phyloP scores from a whole-genome alignment of 2,113 vertebrate species.

The Dicrurus megarhynchus region DNA sequence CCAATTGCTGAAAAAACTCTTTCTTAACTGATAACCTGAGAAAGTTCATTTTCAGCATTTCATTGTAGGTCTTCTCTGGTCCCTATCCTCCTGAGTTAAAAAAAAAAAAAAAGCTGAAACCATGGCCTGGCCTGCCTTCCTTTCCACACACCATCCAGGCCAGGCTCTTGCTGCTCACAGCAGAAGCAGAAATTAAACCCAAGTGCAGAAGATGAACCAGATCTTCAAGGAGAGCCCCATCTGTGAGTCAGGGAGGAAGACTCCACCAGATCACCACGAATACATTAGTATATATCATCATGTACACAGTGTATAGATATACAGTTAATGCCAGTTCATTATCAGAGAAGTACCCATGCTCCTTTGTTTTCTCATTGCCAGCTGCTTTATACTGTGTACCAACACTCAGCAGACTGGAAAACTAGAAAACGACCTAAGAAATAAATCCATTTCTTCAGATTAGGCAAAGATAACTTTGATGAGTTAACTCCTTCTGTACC shows the following conservation, averaged over 20 bases:
- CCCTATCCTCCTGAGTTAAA: neutral
- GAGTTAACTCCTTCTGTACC: neutral
- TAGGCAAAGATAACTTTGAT: neutral
- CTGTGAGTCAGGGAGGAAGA: neutral
- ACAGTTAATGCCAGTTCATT: neutral
- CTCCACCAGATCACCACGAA: neutral
- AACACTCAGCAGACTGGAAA: neutral
- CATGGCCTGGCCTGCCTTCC: no score
- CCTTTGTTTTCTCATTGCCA: neutral
- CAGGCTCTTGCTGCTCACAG: neutral
- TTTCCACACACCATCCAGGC: fast-evolving
- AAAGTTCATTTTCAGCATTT: neutral
- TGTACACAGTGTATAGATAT: no score
- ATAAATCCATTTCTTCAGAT: neutral
- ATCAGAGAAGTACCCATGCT: neutral
- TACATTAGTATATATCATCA: neutral
- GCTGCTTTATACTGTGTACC: neutral
- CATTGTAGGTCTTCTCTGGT: neutral
- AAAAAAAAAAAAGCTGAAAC: neutral
- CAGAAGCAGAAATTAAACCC: neutral
- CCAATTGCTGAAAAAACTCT: neutral
- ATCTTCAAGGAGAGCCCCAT: neutral
- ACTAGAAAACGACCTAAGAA: neutral
- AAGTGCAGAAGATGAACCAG: neutral
- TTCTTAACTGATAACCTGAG: neutral